Evolutionary conservation across 2,888 invertebrate species (phyloP).

Genomic region (Emmelina monodactyla): DNA sequence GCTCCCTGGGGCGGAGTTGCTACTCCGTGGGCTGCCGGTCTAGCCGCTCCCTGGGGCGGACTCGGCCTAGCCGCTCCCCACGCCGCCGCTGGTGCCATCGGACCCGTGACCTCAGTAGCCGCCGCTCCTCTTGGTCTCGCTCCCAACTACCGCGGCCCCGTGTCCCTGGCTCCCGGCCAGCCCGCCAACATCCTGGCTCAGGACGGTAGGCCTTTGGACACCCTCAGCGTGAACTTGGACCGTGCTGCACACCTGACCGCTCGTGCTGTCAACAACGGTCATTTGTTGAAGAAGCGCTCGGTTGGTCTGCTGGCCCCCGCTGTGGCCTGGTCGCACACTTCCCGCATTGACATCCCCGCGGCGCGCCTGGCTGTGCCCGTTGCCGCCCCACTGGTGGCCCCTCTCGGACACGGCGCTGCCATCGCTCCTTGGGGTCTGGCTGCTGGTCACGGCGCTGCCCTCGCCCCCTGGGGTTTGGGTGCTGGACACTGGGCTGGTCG

Average conservation of each 20-base stretch:
- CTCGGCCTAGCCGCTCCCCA: slow-evolving; percentile 2
- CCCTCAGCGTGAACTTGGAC: slow-evolving; percentile 53
- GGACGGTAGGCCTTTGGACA: slow-evolving; percentile 56
- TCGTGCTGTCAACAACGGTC: slow-evolving; percentile 31
- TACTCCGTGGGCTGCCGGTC: too few species aligned
- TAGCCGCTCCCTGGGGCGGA: not conserved
- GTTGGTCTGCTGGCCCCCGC: slow-evolving; percentile 30
- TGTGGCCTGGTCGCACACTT: slow-evolving; percentile 23
- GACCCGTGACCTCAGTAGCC: slow-evolving; percentile 15
- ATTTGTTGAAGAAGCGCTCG: slow-evolving; percentile 43
- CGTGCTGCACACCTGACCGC: slow-evolving; percentile 51
- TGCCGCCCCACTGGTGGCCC: not conserved
- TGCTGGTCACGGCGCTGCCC: not conserved
- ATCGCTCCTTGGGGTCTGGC: not conserved
- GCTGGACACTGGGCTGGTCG: slow-evolving; percentile 9
- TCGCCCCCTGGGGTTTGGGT: slow-evolving; percentile 7
- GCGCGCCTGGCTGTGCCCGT: not conserved
- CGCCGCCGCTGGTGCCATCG: slow-evolving; percentile 12
- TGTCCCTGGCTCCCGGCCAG: slow-evolving; percentile 50
- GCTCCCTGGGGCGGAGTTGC: not conserved
- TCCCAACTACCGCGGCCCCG: slow-evolving; percentile 50
- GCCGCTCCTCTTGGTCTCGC: slow-evolving; percentile 13
- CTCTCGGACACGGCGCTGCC: not conserved
- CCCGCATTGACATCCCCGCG: slow-evolving; percentile 13
- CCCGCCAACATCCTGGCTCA: slow-evolving; percentile 51